Conservation (phyloP, 2,113 vertebrate genomes). For the Hiodon tergisus region DNA sequence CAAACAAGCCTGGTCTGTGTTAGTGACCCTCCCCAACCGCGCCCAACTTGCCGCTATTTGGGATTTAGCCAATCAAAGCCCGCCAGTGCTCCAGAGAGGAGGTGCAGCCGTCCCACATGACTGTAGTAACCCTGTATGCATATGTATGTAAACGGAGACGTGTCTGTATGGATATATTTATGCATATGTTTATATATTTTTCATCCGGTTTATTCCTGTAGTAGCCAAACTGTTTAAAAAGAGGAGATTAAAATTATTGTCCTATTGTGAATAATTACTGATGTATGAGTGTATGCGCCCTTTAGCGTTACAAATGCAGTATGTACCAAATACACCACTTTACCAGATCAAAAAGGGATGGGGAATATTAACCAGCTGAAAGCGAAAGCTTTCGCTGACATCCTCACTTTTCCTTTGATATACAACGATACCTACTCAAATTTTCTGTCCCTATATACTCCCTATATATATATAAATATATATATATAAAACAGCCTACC, state of each 20-base stretch:
- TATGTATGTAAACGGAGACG: background rate
- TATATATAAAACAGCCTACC: conserved; percentile 33
- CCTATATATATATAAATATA: conserved; percentile 22
- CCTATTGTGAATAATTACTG: background rate
- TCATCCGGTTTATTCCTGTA: background rate
- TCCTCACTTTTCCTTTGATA: conserved; percentile 28
- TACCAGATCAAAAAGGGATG: conserved; percentile 26
- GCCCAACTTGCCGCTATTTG: background rate
- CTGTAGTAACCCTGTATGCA: background rate
- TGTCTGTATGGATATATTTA: background rate
- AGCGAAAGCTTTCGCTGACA: conserved; percentile 24
- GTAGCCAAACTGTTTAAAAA: conserved; percentile 6
- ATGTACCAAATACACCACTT: conserved; percentile 38
- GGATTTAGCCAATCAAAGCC: background rate
- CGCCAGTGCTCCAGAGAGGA: background rate
- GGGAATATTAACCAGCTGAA: conserved; percentile 29
- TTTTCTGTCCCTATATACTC: too few relatives aligned
- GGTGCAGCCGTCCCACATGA: background rate
- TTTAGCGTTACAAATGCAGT: conserved; percentile 5
- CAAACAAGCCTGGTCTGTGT: background rate
- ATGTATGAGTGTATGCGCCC: conserved; percentile 1
- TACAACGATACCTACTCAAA: background rate
- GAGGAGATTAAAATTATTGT: background rate
- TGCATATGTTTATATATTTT: conserved; percentile 9
- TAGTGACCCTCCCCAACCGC: background rate